Percentiles rank a stretch among this genome's conserved stretches.
phyloP scores from a whole-genome alignment of 2,113 vertebrate genomes.

The Eublepharis macularius region DNA sequence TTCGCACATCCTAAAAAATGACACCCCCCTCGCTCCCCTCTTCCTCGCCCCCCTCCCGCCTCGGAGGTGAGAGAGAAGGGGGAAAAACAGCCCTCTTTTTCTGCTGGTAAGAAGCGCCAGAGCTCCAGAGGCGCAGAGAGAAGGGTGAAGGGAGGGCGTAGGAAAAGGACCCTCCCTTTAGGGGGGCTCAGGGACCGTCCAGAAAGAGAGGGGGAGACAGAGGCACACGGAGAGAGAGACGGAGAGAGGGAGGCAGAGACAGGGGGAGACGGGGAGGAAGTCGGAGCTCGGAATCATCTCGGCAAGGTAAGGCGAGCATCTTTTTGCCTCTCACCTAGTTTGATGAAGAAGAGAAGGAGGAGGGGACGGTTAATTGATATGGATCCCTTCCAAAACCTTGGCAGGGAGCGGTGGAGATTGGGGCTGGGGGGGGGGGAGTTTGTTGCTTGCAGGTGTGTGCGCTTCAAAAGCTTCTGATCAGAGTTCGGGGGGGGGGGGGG shows the following conservation, averaged over 20 bases:
- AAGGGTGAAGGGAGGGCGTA: constrained; percentile 16
- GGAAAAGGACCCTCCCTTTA: constrained; percentile 5
- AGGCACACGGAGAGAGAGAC: constrained; percentile 26
- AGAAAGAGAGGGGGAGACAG: not conserved
- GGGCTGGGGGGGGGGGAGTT: not conserved
- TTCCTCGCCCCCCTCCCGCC: constrained; percentile 20
- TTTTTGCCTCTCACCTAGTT: too few relatives aligned
- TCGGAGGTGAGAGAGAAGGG: not conserved
- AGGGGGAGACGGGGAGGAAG: too few relatives aligned
- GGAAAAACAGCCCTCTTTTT: constrained; percentile 26
- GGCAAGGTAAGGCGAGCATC: constrained; percentile 37
- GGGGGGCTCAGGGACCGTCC: constrained; percentile 10
- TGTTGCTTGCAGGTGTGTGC: too few relatives aligned
- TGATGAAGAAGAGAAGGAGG: not conserved
- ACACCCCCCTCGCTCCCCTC: constrained; percentile 41
- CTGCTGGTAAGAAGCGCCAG: constrained; percentile 18
- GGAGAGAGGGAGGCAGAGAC: not conserved
- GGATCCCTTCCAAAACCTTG: too few relatives aligned
- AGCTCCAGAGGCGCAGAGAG: constrained; percentile 45
- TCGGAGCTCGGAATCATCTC: not conserved
- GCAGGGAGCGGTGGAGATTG: not conserved
- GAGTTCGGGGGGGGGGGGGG: too few relatives aligned
- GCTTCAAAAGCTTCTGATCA: not conserved
- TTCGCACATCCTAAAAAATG: constrained; percentile 60
- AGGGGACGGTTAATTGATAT: too few relatives aligned